Evolutionary conservation across 2,888 invertebrate genomes (phyloP).

Genomic region (Melieria omissa): DNA sequence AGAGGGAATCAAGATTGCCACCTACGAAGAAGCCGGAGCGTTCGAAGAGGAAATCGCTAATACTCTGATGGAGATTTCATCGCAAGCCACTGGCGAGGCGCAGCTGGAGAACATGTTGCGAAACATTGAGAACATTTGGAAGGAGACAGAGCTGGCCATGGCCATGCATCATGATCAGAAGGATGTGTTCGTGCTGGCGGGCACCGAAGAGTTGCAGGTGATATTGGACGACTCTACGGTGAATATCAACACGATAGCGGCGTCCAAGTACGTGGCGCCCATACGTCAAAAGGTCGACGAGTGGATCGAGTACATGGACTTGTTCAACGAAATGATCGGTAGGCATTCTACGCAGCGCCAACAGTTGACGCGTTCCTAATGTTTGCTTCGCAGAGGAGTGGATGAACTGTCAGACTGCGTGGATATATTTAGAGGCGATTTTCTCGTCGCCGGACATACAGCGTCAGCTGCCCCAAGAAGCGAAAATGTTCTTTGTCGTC

Average conservation of each 20-base stretch:
- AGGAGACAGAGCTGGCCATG: slow-evolving; percentile 80
- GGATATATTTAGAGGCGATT: slow-evolving; percentile 94
- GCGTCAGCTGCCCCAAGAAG: slow-evolving; percentile 89
- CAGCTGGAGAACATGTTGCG: slow-evolving; percentile 82
- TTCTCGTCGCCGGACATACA: slow-evolving; percentile 96
- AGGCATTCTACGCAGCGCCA: slow-evolving; percentile 42
- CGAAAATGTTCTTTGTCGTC: slow-evolving; percentile 84
- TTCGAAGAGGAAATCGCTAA: slow-evolving; percentile 74
- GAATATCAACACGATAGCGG: slow-evolving; percentile 85
- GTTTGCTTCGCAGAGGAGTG: slow-evolving; percentile 77
- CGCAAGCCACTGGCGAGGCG: slow-evolving; percentile 89
- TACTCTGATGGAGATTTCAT: slow-evolving; percentile 85
- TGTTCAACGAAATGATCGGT: slow-evolving; percentile 86
- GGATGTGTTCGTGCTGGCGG: slow-evolving; percentile 86
- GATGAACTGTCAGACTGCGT: slow-evolving; percentile 89
- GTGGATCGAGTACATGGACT: slow-evolving; percentile 78
- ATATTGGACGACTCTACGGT: slow-evolving; percentile 88
- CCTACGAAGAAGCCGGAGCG: slow-evolving; percentile 78
- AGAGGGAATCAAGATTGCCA: slow-evolving; percentile 73
- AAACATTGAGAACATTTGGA: slow-evolving; percentile 88
- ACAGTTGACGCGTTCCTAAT: neutral
- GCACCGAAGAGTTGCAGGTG: slow-evolving; percentile 85
- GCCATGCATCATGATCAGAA: slow-evolving; percentile 82
- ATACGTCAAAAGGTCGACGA: slow-evolving; percentile 85
- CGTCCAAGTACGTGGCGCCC: slow-evolving; percentile 86